phyloP scores from a whole-genome alignment of 2,888 invertebrate genomes.

The Folsomia candida region DNA sequence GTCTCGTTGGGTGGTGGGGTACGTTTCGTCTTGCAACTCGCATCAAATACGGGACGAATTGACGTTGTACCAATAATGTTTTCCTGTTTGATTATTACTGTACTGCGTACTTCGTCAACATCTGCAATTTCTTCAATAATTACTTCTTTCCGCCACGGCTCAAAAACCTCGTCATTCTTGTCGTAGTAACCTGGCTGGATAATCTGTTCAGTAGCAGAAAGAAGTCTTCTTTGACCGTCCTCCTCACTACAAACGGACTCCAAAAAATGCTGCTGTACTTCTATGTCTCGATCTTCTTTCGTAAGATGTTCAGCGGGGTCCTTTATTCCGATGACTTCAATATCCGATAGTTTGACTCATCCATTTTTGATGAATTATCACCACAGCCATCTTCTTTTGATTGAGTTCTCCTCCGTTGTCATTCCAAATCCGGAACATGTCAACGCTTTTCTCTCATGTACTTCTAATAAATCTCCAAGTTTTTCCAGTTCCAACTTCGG shows the following conservation, averaged over 20 bases:
- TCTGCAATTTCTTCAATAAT: background rate
- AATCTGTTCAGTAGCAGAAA: background rate
- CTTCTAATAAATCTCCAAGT: too few species aligned
- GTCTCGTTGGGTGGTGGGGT: constrained; percentile 34
- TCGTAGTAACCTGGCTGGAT: background rate
- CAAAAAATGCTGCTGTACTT: background rate
- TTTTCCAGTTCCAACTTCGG: too few species aligned
- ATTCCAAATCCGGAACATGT: background rate
- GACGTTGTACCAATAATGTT: constrained; percentile 45
- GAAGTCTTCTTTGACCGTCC: background rate
- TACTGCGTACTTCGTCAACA: constrained; percentile 25
- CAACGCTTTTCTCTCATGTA: background rate
- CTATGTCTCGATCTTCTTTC: background rate
- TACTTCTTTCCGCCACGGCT: background rate
- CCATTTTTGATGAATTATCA: too few species aligned
- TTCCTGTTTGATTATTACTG: too few species aligned
- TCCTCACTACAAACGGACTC: background rate
- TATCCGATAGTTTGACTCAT: background rate
- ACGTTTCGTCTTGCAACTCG: constrained; percentile 27
- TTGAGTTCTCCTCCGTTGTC: too few species aligned
- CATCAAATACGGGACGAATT: constrained; percentile 40
- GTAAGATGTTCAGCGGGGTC: background rate
- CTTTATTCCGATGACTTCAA: background rate
- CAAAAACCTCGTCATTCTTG: background rate
- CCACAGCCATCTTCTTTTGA: too few species aligned